Conservation (phyloP, 2,888 invertebrate genomes). For the Didymodactylos carnosus region DNA sequence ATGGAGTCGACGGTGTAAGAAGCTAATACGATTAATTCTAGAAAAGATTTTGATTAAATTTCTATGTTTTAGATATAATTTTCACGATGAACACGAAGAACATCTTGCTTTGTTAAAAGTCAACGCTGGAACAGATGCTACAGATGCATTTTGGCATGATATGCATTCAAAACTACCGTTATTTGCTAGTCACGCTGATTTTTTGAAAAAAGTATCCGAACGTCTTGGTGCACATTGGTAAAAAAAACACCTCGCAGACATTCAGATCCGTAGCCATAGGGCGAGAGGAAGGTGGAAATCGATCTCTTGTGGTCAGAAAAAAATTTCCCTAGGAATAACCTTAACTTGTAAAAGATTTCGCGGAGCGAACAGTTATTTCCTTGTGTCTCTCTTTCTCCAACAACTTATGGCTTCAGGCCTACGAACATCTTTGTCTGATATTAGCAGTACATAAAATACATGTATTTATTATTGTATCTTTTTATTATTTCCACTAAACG, state of each 20-base stretch:
- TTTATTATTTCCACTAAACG: no score
- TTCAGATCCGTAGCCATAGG: no score
- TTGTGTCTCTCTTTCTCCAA: not conserved
- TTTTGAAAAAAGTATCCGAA: constrained; percentile 50
- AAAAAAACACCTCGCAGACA: constrained; percentile 19
- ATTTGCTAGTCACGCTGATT: constrained; percentile 67
- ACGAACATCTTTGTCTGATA: no score
- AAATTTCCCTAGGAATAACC: no score
- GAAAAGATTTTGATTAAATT: not conserved
- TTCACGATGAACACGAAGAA: constrained; percentile 60
- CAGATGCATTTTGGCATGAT: constrained; percentile 66
- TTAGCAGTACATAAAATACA: no score
- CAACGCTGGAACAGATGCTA: constrained; percentile 49
- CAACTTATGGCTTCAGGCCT: no score
- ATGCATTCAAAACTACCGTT: constrained; percentile 48
- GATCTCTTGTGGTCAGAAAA: no score
- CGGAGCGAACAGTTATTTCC: not conserved
- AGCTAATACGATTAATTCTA: not conserved
- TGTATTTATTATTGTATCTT: no score
- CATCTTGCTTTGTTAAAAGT: constrained; percentile 49
- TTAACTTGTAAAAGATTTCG: no score
- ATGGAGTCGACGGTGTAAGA: constrained; percentile 92
- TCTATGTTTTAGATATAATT: constrained; percentile 52
- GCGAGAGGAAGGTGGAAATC: no score
- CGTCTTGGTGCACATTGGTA: constrained; percentile 50